These are phyloP conservation scores for Sycophila texana DNA, from an alignment of 2,888 invertebrate species.

Conservation along the genomic window DNA sequence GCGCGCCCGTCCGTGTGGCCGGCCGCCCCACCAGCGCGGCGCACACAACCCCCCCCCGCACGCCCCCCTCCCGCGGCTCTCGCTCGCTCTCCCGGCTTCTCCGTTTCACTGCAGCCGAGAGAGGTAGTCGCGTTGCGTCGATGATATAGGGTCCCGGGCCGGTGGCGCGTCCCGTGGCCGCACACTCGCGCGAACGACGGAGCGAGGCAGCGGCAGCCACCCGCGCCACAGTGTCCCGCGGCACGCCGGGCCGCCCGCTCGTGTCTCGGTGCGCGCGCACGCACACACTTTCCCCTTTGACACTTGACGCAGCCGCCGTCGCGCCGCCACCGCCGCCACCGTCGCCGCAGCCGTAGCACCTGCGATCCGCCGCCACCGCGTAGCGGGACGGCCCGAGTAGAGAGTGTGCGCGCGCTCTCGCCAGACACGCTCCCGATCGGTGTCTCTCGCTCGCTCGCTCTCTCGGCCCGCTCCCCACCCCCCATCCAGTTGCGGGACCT, in stretches of 20 bases:
- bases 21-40: not conserved
- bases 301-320: constrained; percentile 52
- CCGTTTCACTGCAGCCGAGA: not conserved
- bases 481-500: constrained; percentile 51
- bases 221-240: constrained; percentile 73
- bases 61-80: no score
- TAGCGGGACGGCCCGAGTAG: not conserved
- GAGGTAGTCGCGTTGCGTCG: not conserved
- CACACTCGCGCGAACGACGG: not conserved
- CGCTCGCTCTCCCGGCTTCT: no score
- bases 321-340: not conserved
- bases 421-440: constrained; percentile 52
- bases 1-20: no score
- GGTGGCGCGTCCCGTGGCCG: constrained; percentile 48
- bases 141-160: constrained; percentile 54
- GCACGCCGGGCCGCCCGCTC: constrained; percentile 74
- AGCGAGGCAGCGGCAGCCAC: constrained; percentile 41
- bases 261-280: constrained; percentile 66
- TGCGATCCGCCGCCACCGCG: not conserved
- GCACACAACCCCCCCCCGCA: not conserved
- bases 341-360: not conserved
- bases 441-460: constrained; percentile 55
- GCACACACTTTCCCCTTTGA: constrained; percentile 50
- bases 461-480: constrained; percentile 39
- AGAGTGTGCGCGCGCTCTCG: not conserved